These are phyloP conservation scores for Helicolenus hilgendorfi DNA, from an alignment of 2,797 vertebrate genomes.

Conservation along the genomic window DNA sequence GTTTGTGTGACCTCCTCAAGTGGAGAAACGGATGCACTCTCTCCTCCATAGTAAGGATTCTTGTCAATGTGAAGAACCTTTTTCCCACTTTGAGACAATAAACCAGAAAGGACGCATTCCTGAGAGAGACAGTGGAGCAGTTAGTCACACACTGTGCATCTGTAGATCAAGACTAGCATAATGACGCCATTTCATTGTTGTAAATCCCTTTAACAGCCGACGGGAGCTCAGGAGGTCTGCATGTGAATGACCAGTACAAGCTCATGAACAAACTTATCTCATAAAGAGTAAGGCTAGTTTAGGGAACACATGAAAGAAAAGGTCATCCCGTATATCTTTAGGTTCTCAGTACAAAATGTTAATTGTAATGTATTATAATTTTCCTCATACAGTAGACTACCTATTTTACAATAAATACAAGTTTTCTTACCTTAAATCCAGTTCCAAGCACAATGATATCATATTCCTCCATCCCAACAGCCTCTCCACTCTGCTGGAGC, in stretches of 20 bases:
- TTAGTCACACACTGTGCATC: background rate
- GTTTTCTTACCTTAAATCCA: conserved; percentile 88
- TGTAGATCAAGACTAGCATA: background rate
- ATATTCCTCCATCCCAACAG: conserved; percentile 85
- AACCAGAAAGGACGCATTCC: conserved; percentile 89
- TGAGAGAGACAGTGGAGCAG: conserved; percentile 56
- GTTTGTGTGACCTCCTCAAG: conserved; percentile 83
- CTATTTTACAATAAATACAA: background rate
- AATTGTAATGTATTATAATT: background rate
- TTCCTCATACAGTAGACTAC: background rate
- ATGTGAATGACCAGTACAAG: background rate
- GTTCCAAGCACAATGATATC: conserved; percentile 91
- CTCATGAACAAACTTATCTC: background rate
- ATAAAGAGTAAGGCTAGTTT: background rate
- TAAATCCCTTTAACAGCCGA: conserved; percentile 22
- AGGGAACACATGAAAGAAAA: background rate
- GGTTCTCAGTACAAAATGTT: background rate
- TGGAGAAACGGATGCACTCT: conserved; percentile 84
- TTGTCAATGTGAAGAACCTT: conserved; percentile 90
- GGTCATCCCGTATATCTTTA: background rate
- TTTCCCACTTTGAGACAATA: conserved; percentile 87
- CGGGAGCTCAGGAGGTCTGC: conserved; percentile 7
- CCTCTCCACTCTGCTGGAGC: background rate
- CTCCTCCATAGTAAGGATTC: conserved; percentile 86
- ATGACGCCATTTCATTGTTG: conserved; percentile 3